Conservation (phyloP, 2,888 invertebrate species). For the Drosophila greeni region DNA sequence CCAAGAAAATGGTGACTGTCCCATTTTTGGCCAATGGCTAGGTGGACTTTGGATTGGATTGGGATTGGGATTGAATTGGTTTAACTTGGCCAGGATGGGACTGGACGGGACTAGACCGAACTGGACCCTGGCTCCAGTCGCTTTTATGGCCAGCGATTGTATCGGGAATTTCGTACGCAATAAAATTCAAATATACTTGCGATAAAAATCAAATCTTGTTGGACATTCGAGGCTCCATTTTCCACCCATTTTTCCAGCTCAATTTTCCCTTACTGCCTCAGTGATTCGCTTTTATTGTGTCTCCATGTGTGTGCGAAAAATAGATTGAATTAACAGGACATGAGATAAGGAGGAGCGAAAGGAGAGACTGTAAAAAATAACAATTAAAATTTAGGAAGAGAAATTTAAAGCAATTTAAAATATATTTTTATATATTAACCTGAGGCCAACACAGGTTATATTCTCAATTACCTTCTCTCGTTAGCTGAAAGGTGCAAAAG, state of each 20-base stretch:
- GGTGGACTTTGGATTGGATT: conserved; percentile 32
- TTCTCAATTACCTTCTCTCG: not conserved
- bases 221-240: conserved; percentile 57
- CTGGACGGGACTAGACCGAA: not conserved
- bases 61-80: conserved; percentile 7
- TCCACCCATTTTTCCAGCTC: conserved; percentile 13
- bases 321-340: conserved; percentile 24
- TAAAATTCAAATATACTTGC: conserved; percentile 78
- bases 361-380: not conserved
- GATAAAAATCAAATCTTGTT: conserved; percentile 77
- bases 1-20: conserved; percentile 69
- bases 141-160: conserved; percentile 70
- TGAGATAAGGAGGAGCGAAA: conserved; percentile 12
- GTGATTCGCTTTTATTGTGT: conserved; percentile 32
- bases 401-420: not conserved
- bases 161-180: conserved; percentile 74
- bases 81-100: no score
- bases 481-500: conserved; percentile 27
- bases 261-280: conserved; percentile 37
- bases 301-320: conserved; percentile 27
- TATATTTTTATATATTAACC: not conserved
- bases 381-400: not conserved
- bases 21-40: conserved; percentile 26
- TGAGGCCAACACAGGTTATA: not conserved
- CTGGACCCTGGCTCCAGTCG: conserved; percentile 70